Percentiles rank a stretch among this genome's conserved stretches.
Evolutionary conservation across 2,113 vertebrate species (phyloP).

Genomic region (Brachypteracias leptosomus): DNA sequence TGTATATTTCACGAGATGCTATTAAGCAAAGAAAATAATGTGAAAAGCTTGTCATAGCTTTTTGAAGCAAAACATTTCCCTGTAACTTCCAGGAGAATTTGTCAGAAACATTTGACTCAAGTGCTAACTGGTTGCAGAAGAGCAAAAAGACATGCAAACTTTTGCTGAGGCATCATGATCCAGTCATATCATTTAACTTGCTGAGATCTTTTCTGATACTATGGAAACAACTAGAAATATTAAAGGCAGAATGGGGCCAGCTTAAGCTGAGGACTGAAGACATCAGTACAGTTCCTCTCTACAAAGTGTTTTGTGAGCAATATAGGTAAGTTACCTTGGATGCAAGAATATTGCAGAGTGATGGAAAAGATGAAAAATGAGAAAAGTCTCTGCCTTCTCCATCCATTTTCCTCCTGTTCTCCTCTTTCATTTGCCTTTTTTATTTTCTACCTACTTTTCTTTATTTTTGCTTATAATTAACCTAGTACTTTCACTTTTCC

Average conservation of each 20-base stretch:
- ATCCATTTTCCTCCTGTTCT: not conserved
- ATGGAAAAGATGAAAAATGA: not conserved
- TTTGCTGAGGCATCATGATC: not conserved
- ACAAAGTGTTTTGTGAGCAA: constrained; percentile 69
- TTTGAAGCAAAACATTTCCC: not conserved
- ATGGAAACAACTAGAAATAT: constrained; percentile 77
- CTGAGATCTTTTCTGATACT: constrained; percentile 76
- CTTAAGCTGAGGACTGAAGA: constrained; percentile 57
- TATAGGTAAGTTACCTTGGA: constrained; percentile 61
- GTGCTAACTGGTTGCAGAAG: not conserved
- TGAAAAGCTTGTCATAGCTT: not conserved
- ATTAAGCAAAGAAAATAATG: not conserved
- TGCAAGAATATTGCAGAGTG: not conserved
- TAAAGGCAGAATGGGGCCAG: constrained; percentile 74
- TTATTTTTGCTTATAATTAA: not conserved
- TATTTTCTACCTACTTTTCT: not conserved
- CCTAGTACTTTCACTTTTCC: not conserved
- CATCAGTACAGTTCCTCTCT: constrained; percentile 25
- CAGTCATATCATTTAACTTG: not conserved
- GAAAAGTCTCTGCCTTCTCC: not conserved
- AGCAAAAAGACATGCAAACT: not conserved
- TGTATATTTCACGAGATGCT: not conserved
- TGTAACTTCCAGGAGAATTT: constrained; percentile 15
- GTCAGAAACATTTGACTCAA: not conserved
- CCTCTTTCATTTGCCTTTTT: not conserved